Evolutionary conservation across 2,797 vertebrate species (phyloP).

Genomic region (Cossypha heuglini): DNA sequence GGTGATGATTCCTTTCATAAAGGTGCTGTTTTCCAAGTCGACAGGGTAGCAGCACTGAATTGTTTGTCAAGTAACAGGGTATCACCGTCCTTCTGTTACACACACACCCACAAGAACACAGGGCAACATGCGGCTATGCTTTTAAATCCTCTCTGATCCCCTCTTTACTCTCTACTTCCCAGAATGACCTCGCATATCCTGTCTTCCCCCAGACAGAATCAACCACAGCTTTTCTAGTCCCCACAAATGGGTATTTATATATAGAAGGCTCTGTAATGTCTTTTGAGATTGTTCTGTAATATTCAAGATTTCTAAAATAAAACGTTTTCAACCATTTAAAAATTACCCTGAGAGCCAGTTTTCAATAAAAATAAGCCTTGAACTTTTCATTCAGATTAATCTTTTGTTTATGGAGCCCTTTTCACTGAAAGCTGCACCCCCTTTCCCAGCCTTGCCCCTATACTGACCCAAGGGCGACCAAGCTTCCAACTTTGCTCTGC

Average conservation of each 20-base stretch:
- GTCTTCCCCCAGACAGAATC: background rate
- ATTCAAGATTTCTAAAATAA: background rate
- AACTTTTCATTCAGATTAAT: background rate
- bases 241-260: background rate
- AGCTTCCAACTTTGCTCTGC: slow-evolving; percentile 37
- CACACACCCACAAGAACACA: background rate
- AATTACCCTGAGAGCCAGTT: background rate
- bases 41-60: background rate
- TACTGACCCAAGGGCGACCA: background rate
- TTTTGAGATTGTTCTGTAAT: background rate
- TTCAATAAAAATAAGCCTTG: background rate
- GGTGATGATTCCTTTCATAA: background rate
- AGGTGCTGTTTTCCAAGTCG: slow-evolving; percentile 44
- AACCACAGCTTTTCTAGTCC: background rate
- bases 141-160: slow-evolving; percentile 56
- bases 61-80: background rate
- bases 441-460: background rate
- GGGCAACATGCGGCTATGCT: background rate
- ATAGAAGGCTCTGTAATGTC: background rate
- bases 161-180: slow-evolving; percentile 46
- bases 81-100: background rate
- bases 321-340: background rate
- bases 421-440: background rate
- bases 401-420: background rate
- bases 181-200: slow-evolving; percentile 3